Evolutionary conservation across 2,797 vertebrate species (phyloP), one percentile per base, ranked within the genome.

Genomic region (Intellagama lesueurii): DNA sequence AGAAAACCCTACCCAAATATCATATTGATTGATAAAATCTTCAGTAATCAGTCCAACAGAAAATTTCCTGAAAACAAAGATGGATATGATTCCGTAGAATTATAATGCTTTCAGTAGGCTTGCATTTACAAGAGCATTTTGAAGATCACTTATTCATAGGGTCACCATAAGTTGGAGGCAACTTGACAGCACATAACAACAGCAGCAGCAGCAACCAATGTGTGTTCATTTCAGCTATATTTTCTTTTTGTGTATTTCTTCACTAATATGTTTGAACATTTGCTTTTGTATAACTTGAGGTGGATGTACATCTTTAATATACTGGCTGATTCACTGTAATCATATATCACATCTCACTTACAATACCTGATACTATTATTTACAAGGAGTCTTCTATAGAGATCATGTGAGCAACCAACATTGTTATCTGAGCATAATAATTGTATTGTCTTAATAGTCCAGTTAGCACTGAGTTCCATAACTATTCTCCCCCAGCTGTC

Each of bases 1-100:
- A 17, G 11, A 24, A 86, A 77, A 78, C 4, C 35, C 9, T 68
- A 7, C 30, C 56, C 26, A 12, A 85, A 75, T 85, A 73, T 85
- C 77, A 85, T 11, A 75, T 69, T 32, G 30, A 86, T 32, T 72
- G 78, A 88, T 76, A 60, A 78, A 52, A 82, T 77, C 72, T 64
- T 60, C 24, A 91, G 4, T 44, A 11, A 81, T 44, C 40, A 26
- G 35, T 78, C 32, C 49, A 72, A 28, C 22, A 47, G 69, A 72
- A 76, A 26, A 83, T 83, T 24, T 69, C n/a, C n/a, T 60, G 35
- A 81, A 91, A 69, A 80, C 49, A 88, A 68, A 75, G 40, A 85
- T 56, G 26, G 16, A 79, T 30, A 28, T n/a, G 22, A 52, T 72
- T 86, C 77, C 2, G 44, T 44, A 49, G 16, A 35, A 86, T 19